Evolutionary conservation across 23 tunicate genomes (phyloP).

Genomic region (Trididemnum miniatum): DNA sequence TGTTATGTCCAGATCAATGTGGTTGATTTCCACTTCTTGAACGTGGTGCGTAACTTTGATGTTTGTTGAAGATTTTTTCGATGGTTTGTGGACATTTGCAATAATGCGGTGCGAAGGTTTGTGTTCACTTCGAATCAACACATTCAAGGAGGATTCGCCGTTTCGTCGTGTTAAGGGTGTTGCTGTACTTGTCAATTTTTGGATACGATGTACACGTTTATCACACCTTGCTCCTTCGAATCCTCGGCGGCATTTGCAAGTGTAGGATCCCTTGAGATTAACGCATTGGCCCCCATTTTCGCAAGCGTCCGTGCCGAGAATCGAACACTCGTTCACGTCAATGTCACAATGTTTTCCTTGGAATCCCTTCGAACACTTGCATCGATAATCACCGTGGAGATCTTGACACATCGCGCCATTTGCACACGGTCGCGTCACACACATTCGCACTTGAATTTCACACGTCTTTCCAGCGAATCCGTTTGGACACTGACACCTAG

Average conservation of each 20-base stretch:
- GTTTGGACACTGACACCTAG: conserved; percentile 67
- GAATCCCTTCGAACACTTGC: conserved; percentile 75
- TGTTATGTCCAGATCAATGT: conserved; percentile 5
- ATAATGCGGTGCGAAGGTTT: not conserved
- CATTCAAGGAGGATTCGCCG: not conserved
- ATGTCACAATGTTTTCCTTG: conserved; percentile 55
- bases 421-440: conserved; percentile 75
- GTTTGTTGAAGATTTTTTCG: conserved; percentile 25
- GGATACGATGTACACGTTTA: conserved; percentile 1
- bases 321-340: conserved; percentile 73
- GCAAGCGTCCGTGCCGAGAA: conserved; percentile 36
- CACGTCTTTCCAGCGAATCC: conserved; percentile 69
- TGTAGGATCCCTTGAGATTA: conserved; percentile 63
- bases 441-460: conserved; percentile 57
- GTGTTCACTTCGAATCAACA: not conserved
- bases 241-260: conserved; percentile 62
- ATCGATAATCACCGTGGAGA: conserved; percentile 55
- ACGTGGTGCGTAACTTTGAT: conserved; percentile 43
- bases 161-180: not conserved
- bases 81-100: not conserved
- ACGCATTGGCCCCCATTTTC: conserved; percentile 67
- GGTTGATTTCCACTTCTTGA: conserved; percentile 25
- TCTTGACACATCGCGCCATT: conserved; percentile 77
- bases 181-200: not conserved
- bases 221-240: conserved; percentile 68